Conservation (phyloP, 2,888 invertebrate species). For the Chymomyza caudatula region DNA sequence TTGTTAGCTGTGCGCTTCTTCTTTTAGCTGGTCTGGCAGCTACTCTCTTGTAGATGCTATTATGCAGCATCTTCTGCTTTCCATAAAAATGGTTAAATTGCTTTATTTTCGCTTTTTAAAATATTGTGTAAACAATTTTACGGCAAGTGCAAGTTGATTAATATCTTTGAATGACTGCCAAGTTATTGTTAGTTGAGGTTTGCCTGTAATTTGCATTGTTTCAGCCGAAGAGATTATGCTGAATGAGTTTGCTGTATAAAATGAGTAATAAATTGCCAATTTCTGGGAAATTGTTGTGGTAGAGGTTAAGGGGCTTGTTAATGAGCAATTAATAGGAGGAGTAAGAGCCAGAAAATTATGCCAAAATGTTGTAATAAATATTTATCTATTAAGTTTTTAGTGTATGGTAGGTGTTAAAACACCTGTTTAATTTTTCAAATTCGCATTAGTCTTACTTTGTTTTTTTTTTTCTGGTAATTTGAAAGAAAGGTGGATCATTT, state of each 20-base stretch:
- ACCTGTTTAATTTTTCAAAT: too few relatives aligned
- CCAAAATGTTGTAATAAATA: not conserved
- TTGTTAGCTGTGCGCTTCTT: constrained; percentile 20
- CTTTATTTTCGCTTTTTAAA: constrained; percentile 33
- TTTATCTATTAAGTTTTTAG: too few relatives aligned
- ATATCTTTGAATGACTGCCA: constrained; percentile 24
- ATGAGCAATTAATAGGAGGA: not conserved
- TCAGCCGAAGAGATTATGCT: not conserved
- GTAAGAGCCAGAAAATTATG: not conserved
- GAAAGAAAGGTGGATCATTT: too few relatives aligned
- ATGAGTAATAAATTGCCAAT: not conserved
- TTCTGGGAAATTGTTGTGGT: not conserved
- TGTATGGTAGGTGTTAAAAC: too few relatives aligned
- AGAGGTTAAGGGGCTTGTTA: not conserved
- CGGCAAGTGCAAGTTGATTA: constrained; percentile 42
- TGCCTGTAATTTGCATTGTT: not conserved
- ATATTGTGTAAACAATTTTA: constrained; percentile 41
- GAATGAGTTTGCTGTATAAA: not conserved
- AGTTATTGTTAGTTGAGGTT: not conserved
- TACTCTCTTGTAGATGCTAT: constrained; percentile 9
- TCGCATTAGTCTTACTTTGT: too few relatives aligned
- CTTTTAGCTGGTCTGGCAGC: constrained; percentile 30
- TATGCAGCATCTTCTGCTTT: constrained; percentile 20
- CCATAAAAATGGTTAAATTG: constrained; percentile 37
- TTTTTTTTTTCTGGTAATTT: too few relatives aligned